phyloP scores from a whole-genome alignment of 2,797 vertebrate species.

The Syngnathus rostellatus region DNA sequence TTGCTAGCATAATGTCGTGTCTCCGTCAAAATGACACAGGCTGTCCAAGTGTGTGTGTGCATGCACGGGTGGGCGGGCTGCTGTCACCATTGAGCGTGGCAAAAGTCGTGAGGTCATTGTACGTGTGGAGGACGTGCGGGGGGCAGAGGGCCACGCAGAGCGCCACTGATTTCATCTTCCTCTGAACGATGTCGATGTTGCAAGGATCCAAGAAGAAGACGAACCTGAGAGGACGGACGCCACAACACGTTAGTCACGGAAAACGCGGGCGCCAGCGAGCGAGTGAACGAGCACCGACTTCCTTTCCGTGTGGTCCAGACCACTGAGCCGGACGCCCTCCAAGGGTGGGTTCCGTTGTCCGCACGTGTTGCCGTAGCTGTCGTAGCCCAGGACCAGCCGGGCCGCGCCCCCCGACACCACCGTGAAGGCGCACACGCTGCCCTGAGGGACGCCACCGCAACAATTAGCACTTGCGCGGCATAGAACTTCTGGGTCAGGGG shows the following conservation, averaged over 20 bases:
- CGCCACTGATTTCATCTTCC: constrained; percentile 87
- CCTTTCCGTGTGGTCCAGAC: constrained; percentile 84
- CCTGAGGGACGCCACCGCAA: constrained; percentile 61
- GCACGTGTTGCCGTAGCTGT: constrained; percentile 97
- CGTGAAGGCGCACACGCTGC: constrained; percentile 92
- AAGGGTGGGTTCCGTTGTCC: constrained; percentile 84
- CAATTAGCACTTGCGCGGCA: neutral
- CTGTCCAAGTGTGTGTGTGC: neutral
- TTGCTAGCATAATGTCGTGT: too few relatives aligned
- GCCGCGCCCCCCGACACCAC: constrained; percentile 89
- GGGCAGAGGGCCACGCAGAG: constrained; percentile 91
- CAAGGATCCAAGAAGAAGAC: constrained; percentile 98
- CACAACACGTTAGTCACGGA: neutral
- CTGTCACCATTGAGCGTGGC: constrained; percentile 83
- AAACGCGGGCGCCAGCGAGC: neutral
- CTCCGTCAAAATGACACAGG: too few relatives aligned
- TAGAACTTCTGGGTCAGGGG: too few relatives aligned
- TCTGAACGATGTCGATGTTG: constrained; percentile 87
- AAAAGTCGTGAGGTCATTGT: constrained; percentile 85
- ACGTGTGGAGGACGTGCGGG: constrained; percentile 75
- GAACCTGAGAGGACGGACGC: constrained; percentile 68
- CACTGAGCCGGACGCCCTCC: constrained; percentile 80
- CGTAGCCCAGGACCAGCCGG: constrained; percentile 88
- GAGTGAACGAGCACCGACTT: constrained; percentile 67
- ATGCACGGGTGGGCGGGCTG: constrained; percentile 14